A percentile compares a stretch with the other conserved stretches of the same genome.
These are phyloP conservation scores for Temnothorax ravouxi DNA, from an alignment of 2,888 invertebrate genomes.

Conservation along the genomic window DNA sequence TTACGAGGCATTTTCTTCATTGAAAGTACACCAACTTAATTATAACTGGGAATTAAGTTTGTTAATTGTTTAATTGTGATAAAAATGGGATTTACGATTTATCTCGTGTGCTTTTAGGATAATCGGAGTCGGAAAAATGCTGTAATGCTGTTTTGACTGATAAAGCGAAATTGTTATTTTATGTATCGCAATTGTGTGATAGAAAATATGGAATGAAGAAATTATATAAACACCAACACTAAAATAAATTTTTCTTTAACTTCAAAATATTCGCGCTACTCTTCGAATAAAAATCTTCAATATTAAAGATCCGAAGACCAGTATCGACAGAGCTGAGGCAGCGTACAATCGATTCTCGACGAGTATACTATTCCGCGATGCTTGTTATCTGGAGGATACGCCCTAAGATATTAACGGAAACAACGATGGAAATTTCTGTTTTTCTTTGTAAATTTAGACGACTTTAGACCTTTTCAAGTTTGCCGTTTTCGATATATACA, in stretches of 20 bases:
- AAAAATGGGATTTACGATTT: neutral
- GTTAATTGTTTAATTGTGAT: constrained; percentile 32
- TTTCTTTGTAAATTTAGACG: constrained; percentile 31
- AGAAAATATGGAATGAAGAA: neutral
- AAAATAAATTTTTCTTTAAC: neutral
- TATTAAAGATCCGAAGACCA: neutral
- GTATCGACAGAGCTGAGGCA: neutral
- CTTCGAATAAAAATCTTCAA: neutral
- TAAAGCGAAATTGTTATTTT: neutral
- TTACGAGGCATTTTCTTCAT: constrained; percentile 26
- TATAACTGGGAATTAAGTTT: constrained; percentile 28
- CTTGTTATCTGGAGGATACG: constrained; percentile 30
- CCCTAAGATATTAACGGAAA: constrained; percentile 21
- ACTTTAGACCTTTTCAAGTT: constrained; percentile 18
- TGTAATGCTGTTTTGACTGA: neutral
- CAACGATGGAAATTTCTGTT: constrained; percentile 35
- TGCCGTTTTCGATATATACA: constrained; percentile 27
- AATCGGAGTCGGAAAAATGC: neutral
- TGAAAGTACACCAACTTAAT: constrained; percentile 33
- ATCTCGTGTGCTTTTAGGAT: neutral
- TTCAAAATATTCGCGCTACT: neutral
- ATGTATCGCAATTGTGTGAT: neutral
- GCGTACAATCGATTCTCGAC: constrained; percentile 14
- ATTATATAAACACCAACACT: neutral
- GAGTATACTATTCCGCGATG: constrained; percentile 38